Conservation (phyloP, 1,140 invertebrate genomes). For the Coelopa frigida region DNA sequence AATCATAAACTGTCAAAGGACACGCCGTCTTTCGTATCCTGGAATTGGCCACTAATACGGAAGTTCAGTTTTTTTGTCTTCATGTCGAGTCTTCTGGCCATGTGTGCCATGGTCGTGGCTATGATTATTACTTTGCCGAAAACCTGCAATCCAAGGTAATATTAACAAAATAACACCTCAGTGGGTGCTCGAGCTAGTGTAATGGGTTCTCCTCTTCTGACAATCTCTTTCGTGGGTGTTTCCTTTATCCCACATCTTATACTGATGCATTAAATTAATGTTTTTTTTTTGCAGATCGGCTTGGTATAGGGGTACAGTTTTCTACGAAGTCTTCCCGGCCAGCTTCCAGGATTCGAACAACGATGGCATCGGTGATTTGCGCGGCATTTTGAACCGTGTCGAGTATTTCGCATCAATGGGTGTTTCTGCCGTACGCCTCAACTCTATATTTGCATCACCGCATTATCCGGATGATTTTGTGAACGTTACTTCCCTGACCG, state of each 20-base stretch:
- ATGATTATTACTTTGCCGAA: conserved; percentile 63
- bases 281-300: conserved; percentile 44
- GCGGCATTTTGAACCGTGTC: conserved; percentile 57
- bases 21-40: conserved; percentile 58
- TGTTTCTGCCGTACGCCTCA: conserved; percentile 59
- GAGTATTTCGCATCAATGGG: conserved; percentile 63
- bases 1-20: conserved; percentile 31
- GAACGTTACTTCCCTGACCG: conserved; percentile 54
- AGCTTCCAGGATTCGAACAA: conserved; percentile 72
- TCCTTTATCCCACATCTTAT: too few species aligned
- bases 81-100: conserved; percentile 59
- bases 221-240: background rate
- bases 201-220: background rate
- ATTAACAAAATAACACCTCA: background rate
- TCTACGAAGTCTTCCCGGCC: conserved; percentile 77
- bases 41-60: conserved; percentile 73
- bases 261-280: too few species aligned
- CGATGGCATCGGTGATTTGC: conserved; percentile 67
- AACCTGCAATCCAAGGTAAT: conserved; percentile 56
- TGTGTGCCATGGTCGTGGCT: conserved; percentile 60
- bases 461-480: conserved; percentile 64
- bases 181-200: background rate
- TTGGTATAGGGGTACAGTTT: conserved; percentile 74
- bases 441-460: conserved; percentile 64
- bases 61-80: conserved; percentile 64